phyloP scores from a whole-genome alignment of 2,113 vertebrate genomes.

The Origma solitaria region DNA sequence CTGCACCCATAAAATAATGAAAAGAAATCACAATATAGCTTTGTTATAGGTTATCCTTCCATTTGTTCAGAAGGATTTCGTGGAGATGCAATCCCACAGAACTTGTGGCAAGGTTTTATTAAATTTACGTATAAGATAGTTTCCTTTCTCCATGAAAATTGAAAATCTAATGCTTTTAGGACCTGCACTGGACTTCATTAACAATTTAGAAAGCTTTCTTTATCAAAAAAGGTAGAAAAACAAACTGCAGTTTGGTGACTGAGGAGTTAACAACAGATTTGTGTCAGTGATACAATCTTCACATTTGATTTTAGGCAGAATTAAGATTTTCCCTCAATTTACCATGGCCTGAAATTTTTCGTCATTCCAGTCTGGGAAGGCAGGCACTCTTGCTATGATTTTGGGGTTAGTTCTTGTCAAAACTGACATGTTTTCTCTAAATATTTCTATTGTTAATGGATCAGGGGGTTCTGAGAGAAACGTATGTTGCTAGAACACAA shows the following conservation, averaged over 20 bases:
- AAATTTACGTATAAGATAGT: not conserved
- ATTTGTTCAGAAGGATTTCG: not conserved
- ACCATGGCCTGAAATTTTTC: not conserved
- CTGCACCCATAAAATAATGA: not conserved
- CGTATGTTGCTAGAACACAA: not conserved
- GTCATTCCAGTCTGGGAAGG: not conserved
- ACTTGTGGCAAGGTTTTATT: not conserved
- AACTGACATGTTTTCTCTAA: not conserved
- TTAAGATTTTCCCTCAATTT: not conserved
- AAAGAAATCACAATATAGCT: not conserved
- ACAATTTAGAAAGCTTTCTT: not conserved
- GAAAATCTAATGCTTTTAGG: not conserved
- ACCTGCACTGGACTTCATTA: not conserved
- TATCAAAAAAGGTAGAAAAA: not conserved
- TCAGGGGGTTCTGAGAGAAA: not conserved
- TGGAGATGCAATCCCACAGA: not conserved
- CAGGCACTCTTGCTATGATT: fast-evolving
- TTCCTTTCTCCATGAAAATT: not conserved
- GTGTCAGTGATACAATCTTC: not conserved
- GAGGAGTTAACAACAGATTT: not conserved
- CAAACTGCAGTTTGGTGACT: not conserved
- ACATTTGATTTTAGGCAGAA: not conserved
- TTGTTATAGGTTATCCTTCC: not conserved
- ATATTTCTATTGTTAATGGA: not conserved
- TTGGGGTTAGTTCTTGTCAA: not conserved